Percentiles rank a stretch among this genome's conserved stretches.
phyloP scores from a whole-genome alignment of 2,797 vertebrate genomes.

The Forpus xanthops region DNA sequence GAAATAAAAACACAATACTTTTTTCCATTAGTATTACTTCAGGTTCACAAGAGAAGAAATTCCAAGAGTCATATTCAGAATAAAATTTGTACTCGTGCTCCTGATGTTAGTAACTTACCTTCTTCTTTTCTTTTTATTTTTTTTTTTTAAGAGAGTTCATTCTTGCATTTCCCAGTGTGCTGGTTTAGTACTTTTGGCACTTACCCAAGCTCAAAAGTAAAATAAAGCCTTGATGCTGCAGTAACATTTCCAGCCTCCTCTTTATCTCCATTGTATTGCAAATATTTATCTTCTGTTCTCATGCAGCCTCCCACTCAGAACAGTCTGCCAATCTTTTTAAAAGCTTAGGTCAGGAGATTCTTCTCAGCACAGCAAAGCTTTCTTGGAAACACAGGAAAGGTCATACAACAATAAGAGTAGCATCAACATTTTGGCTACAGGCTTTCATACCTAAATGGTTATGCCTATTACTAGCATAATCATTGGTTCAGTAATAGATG shows the following conservation, averaged over 20 bases:
- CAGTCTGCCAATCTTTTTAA: constrained; percentile 57
- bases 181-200: constrained; percentile 45
- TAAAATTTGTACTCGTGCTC: constrained; percentile 5
- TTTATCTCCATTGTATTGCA: constrained; percentile 64
- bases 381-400: constrained; percentile 51
- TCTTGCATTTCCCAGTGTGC: constrained; percentile 31
- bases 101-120: constrained; percentile 11
- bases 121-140: background rate
- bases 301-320: constrained; percentile 57
- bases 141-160: constrained; percentile 8
- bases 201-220: constrained; percentile 43
- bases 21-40: constrained; percentile 43
- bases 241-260: constrained; percentile 52
- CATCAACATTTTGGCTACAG: constrained; percentile 54
- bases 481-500: background rate
- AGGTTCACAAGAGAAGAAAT: constrained; percentile 30
- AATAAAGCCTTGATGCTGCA: constrained; percentile 47
- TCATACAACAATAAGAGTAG: constrained; percentile 25
- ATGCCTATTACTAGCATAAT: background rate
- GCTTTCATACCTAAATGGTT: constrained; percentile 28
- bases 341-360: constrained; percentile 61
- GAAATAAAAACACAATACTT: constrained; percentile 67
- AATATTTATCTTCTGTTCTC: constrained; percentile 68
- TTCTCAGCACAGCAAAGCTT: constrained; percentile 41
- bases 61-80: background rate